Conservation (phyloP, 2,888 invertebrate species). For the Pollenia angustigena region DNA sequence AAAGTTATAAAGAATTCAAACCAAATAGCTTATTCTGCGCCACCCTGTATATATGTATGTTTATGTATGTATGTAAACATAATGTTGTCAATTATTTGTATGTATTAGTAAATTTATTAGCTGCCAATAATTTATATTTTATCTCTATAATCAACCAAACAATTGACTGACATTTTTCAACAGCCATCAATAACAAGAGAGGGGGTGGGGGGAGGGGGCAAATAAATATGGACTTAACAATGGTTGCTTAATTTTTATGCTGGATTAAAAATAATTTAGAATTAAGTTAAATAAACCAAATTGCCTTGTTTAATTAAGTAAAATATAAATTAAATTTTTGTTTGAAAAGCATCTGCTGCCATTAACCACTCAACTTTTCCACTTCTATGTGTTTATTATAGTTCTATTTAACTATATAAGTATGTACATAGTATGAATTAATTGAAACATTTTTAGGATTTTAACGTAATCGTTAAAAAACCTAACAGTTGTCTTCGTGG, state of each 20-base stretch:
- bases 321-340: too few species aligned
- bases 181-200: neutral
- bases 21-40: too few species aligned
- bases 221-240: neutral
- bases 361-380: slow-evolving; percentile 14
- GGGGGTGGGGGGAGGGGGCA: neutral
- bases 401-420: too few species aligned
- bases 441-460: too few species aligned
- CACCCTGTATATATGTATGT: neutral
- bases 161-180: slow-evolving; percentile 53
- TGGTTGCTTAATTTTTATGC: slow-evolving; percentile 3
- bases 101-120: slow-evolving; percentile 66
- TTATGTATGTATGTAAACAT: neutral
- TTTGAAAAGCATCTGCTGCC: too few species aligned
- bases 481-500: slow-evolving; percentile 3
- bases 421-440: too few species aligned
- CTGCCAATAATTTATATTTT: slow-evolving; percentile 68
- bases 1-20: too few species aligned
- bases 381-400: neutral
- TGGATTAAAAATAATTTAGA: neutral
- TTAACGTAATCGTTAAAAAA: too few species aligned
- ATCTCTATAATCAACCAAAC: slow-evolving; percentile 44
- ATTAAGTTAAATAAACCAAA: slow-evolving; percentile 13
- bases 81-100: neutral
- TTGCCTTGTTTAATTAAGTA: neutral